A percentile compares a stretch with the other conserved stretches of the same genome.
Evolutionary conservation across 2,888 invertebrate species (phyloP).

Genomic region (Acleris cristana): DNA sequence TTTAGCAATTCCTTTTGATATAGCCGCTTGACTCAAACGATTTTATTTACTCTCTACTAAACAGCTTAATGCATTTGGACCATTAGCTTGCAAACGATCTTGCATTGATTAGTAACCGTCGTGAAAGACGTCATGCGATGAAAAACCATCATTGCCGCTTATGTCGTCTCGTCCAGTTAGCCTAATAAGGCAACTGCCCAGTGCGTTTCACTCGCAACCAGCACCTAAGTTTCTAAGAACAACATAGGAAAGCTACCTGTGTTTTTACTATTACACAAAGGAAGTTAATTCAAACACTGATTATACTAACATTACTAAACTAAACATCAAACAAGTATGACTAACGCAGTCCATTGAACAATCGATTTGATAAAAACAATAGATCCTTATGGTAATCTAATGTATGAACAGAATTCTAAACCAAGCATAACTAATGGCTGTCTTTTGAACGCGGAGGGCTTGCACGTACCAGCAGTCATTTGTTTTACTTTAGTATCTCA

Average conservation of each 20-base stretch:
- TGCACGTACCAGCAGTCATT: constrained; percentile 26
- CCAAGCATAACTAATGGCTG: constrained; percentile 35
- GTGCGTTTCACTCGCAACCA: constrained; percentile 16
- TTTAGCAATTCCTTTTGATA: too few species aligned
- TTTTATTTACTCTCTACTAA: too few species aligned
- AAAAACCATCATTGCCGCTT: constrained; percentile 13
- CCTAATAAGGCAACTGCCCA: constrained; percentile 21
- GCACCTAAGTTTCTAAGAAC: constrained; percentile 21
- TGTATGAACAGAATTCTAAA: constrained; percentile 56
- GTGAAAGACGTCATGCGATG: not conserved
- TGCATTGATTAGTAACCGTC: constrained; percentile 15
- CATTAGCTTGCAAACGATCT: not conserved
- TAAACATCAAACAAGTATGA: constrained; percentile 28
- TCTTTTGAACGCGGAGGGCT: constrained; percentile 25
- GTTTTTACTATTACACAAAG: constrained; percentile 8
- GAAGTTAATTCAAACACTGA: constrained; percentile 30
- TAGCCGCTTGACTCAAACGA: too few species aligned
- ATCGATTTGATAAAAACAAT: constrained; percentile 60
- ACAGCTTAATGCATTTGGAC: too few species aligned
- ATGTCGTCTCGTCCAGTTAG: constrained; percentile 23
- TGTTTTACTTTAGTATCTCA: constrained; percentile 31
- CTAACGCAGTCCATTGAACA: constrained; percentile 50
- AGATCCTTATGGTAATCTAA: constrained; percentile 60
- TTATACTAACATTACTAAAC: constrained; percentile 23
- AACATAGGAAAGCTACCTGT: constrained; percentile 13